Base-by-base conservation (phyloP, 2,113 vertebrate genomes). In the Narcine bancroftii region DNA sequence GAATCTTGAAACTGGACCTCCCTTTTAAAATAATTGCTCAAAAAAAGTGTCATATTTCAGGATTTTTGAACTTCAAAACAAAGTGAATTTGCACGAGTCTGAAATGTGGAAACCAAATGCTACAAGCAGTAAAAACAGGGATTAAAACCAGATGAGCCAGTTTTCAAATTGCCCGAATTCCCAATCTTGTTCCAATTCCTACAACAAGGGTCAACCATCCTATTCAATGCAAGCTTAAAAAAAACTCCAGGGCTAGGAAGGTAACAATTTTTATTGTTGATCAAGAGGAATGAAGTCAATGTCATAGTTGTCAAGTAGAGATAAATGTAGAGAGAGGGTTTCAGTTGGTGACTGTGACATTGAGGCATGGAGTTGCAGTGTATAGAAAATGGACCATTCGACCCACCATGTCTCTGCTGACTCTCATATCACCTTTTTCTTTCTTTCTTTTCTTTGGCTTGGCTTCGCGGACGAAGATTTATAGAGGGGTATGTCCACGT, bases 1-100 rank as follows among this genome's bases (percentile, higher is more conserved):
- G 36, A 36, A 21, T 63, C 33, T 60, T 36, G 53, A 56, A 87
- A 87, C 53, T 7, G 13, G 15, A 85, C n/a, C 47, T 56, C 50
- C 26, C 79, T 56, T 83, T 56, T 56, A 53, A 85, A 85, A 60
- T 36, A 87, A 87, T 87, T 39, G 81, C 81, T 87, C n/a, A 15
- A 56, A 56, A 83, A 63, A 87, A 36, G 33, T 87, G 50, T n/a
- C 33, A 85, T 11, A 0, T 85, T 60, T 87, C 50, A 60, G 33
- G 6, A 39, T 60, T n/a, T 63, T 60, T 87, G 33, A 39, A 60
- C 53, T 87, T 39, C 33, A 17, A 60, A 39, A 60, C 33, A 87
- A 36, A 63, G 33, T 87, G 50, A 60, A 85, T 85, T 87, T 39
- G 3, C 33, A 60, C 36, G 9, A 60, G 56, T 36, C 60, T 85